Conservation (phyloP, 2,888 invertebrate genomes). For the Ennomos quercinarius region DNA sequence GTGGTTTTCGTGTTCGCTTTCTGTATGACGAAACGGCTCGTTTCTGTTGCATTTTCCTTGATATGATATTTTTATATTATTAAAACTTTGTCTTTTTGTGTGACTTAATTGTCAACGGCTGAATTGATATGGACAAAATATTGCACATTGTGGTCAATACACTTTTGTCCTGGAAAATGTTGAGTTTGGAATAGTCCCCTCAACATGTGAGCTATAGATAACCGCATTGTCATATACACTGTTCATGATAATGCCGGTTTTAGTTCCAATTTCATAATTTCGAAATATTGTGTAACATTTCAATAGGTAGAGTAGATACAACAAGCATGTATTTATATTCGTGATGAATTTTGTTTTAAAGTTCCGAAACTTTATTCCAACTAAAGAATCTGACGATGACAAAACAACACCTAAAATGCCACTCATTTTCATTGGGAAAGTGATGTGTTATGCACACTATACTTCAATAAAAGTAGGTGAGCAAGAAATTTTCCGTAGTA, state of each 20-base stretch:
- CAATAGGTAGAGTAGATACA: no score
- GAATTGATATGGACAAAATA: no score
- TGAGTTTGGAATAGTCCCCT: no score
- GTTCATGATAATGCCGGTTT: no score
- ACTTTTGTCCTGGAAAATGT: no score
- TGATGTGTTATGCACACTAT: constrained; percentile 9
- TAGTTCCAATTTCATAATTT: no score
- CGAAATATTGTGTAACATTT: no score
- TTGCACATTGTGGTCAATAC: no score
- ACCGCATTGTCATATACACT: no score
- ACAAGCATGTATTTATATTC: not conserved
- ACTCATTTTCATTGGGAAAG: constrained; percentile 12
- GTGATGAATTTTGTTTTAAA: constrained; percentile 13
- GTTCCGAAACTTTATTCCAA: constrained; percentile 22
- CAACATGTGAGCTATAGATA: no score
- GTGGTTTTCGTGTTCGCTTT: constrained; percentile 1
- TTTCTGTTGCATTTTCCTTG: not conserved
- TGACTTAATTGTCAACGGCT: no score
- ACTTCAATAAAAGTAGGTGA: constrained; percentile 39
- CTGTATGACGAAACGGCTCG: not conserved
- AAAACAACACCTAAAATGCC: constrained; percentile 3
- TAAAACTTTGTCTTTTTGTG: no score
- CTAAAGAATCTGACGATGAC: constrained; percentile 36
- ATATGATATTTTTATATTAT: not conserved
- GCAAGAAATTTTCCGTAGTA: constrained; percentile 49